These are phyloP conservation scores for Oplegnathus fasciatus DNA, from an alignment of 2,113 vertebrate species.

Conservation along the genomic window DNA sequence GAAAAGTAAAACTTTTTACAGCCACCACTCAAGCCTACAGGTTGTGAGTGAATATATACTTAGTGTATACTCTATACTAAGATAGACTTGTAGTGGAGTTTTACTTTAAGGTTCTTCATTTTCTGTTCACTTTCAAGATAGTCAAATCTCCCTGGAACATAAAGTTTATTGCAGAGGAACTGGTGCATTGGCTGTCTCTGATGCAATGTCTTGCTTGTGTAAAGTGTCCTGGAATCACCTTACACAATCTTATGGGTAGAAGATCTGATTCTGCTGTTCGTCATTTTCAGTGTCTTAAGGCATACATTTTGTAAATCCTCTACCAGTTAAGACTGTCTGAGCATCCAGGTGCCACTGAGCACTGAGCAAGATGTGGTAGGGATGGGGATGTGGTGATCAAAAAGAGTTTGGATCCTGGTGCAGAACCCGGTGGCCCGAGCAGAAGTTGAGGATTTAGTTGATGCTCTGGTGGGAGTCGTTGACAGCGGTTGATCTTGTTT, in stretches of 20 bases:
- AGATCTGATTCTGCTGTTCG: background rate
- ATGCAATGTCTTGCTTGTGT: background rate
- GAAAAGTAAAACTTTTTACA: conserved; percentile 19
- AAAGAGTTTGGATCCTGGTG: background rate
- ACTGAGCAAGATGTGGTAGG: background rate
- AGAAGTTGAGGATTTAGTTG: no score
- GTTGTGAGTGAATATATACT: background rate
- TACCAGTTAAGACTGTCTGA: background rate
- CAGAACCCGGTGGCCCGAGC: no score
- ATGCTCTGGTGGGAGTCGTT: background rate
- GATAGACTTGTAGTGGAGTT: conserved; percentile 2
- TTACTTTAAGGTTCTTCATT: background rate
- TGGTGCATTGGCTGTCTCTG: background rate
- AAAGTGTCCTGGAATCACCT: background rate
- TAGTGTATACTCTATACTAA: background rate
- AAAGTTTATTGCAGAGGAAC: conserved; percentile 6
- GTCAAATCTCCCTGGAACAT: background rate
- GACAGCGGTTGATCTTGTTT: background rate
- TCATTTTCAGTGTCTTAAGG: background rate
- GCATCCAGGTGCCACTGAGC: background rate
- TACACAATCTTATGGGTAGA: background rate
- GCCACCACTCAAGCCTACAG: conserved; percentile 7
- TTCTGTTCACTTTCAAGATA: conserved; percentile 16
- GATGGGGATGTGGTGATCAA: background rate
- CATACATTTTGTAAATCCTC: background rate